Evolutionary conservation across 2,888 invertebrate species (phyloP), one percentile per base, ranked within the genome.

Genomic region (Brassicogethes aeneus): DNA sequence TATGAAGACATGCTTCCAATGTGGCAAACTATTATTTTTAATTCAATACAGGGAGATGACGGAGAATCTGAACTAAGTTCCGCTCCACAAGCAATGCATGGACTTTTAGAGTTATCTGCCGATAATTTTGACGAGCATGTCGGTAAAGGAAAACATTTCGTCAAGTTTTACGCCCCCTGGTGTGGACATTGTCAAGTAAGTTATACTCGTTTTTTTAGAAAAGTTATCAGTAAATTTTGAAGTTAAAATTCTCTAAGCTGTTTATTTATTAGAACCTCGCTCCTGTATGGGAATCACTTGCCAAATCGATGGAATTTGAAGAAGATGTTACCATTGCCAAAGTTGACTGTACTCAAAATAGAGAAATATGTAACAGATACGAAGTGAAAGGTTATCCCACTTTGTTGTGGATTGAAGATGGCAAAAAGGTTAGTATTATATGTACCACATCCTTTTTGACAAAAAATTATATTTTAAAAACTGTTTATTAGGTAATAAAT

Each of bases 121-220:
- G 77, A 83, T 13, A 85, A 77, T 45, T 87, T 89, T 59, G 79
- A 82, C 47, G 77, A 80, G 53, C 80, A 80, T 60, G 71, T 88
- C 0, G 74, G 77, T 1, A 72, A 64, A 34, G 91, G 92, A 35
- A 80, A 82, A 55, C 85, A 89, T 65, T 93, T 94, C 62, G 74
- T 94, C 2, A 90, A 92, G 70, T 93, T 93, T 66, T 94, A 85
- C 69, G 88, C 88, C 1, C 91, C 93, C 0, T 93, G 93, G 93
- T 93, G 93, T 65, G 77, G 83, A 41, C 85, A 87, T 56, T 92
- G 91, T 55, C 86, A 85, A 74, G 84, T 84, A 69, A 54, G 37
- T 38, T 32, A 3, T 10, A 32, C 13, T 32, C n/a, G 17, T 34
- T 37, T 42, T 39, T 14, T 12, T 32, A 30, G 31, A 32, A 33